Conservation (phyloP, 2,888 invertebrate genomes). For the Mesochorus sp. region DNA sequence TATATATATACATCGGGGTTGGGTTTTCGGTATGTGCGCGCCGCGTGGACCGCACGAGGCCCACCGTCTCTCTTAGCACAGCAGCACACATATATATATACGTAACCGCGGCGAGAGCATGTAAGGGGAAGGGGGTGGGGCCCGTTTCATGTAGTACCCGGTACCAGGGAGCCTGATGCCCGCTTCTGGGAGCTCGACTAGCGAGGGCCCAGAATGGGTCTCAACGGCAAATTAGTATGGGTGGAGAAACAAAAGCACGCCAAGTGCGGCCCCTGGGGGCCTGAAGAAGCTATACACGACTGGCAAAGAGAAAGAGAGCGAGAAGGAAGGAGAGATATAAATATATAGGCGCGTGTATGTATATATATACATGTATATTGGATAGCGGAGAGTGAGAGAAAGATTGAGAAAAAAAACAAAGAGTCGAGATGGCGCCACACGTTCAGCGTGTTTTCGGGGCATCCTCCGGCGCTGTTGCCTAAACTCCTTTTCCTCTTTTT, state of each 20-base stretch:
- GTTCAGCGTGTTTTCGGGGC: conserved; percentile 80
- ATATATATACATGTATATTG: conserved; percentile 20
- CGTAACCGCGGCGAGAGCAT: conserved; percentile 81
- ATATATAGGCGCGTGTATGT: conserved; percentile 6
- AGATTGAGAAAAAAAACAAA: conserved; percentile 77
- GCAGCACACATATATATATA: conserved; percentile 13
- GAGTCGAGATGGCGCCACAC: conserved; percentile 81
- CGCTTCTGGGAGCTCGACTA: conserved; percentile 68
- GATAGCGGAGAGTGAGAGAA: conserved; percentile 68
- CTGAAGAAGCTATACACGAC: conserved; percentile 65
- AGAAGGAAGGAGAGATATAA: conserved; percentile 48
- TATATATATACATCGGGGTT: conserved; percentile 62
- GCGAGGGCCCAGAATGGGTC: conserved; percentile 69
- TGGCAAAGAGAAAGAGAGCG: conserved; percentile 53
- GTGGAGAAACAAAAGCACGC: conserved; percentile 79
- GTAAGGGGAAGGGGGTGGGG: too few species aligned
- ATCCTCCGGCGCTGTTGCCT: conserved; percentile 79
- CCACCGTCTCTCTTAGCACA: not conserved
- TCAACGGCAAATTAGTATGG: conserved; percentile 79
- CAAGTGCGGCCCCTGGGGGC: conserved; percentile 67
- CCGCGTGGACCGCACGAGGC: conserved; percentile 62
- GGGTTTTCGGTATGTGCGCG: conserved; percentile 69
- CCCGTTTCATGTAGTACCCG: conserved; percentile 60
- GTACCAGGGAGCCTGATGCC: conserved; percentile 38
- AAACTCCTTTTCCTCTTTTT: conserved; percentile 69